Percentiles rank a stretch among this genome's conserved stretches.
Evolutionary conservation across 2,797 vertebrate species (phyloP).

Genomic region (Gambusia yucatana): DNA sequence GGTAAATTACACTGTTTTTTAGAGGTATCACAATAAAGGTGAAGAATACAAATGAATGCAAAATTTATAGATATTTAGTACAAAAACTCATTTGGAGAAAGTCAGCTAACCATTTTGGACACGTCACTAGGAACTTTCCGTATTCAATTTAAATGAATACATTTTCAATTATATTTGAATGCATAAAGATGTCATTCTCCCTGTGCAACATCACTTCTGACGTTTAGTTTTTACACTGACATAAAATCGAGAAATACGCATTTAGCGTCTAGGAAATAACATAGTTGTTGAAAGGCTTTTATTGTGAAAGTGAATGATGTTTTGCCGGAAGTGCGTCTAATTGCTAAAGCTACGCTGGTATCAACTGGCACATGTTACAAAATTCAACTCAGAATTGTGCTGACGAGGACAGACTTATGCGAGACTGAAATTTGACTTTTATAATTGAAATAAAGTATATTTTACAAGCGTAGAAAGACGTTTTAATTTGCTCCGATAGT

Average conservation of each 20-base stretch:
- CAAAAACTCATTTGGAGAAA: background rate
- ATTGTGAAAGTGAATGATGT: constrained; percentile 20
- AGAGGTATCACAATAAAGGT: no score
- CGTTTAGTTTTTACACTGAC: background rate
- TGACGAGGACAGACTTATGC: background rate
- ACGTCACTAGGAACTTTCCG: background rate
- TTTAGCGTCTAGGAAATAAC: background rate
- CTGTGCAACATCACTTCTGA: background rate
- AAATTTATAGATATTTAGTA: background rate
- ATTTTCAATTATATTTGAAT: background rate
- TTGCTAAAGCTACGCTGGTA: constrained; percentile 11
- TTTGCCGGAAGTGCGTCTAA: constrained; percentile 33
- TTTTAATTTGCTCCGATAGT: background rate
- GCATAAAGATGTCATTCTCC: background rate
- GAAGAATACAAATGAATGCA: background rate
- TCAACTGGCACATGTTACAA: fast-evolving
- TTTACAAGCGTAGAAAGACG: background rate
- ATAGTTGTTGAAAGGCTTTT: constrained; percentile 17
- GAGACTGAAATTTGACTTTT: no score
- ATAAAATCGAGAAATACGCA: background rate
- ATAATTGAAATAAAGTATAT: fast-evolving
- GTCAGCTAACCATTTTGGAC: no score
- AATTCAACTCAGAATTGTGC: background rate
- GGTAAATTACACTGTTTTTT: no score
- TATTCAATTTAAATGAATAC: background rate